Conservation (phyloP, 1,140 invertebrate genomes). For the Augochlora pura region DNA sequence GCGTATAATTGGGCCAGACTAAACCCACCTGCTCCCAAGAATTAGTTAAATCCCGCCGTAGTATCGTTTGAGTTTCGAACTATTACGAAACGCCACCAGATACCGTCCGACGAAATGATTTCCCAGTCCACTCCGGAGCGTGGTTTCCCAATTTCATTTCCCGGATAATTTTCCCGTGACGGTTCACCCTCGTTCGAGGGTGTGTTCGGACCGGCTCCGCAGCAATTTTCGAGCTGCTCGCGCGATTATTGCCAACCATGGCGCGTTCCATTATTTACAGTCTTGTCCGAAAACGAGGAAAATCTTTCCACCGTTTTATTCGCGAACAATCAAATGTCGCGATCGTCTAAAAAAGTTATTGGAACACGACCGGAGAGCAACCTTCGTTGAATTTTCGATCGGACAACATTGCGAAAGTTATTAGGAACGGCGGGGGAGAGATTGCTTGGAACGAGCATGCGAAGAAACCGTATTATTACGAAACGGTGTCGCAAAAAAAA, state of each 20-base stretch:
- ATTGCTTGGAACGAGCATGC: not conserved
- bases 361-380: too few species aligned
- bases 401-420: not conserved
- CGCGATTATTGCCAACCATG: not conserved
- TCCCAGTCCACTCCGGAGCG: slow-evolving; percentile 57
- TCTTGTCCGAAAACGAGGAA: too few species aligned
- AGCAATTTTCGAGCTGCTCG: not conserved
- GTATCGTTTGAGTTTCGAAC: slow-evolving; percentile 45
- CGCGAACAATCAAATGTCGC: too few species aligned
- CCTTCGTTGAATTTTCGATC: not conserved
- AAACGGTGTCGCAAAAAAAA: slow-evolving; percentile 1
- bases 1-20: slow-evolving; percentile 58
- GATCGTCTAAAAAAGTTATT: too few species aligned
- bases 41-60: slow-evolving; percentile 57
- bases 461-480: not conserved
- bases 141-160: slow-evolving; percentile 71
- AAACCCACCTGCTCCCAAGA: slow-evolving; percentile 62
- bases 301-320: too few species aligned
- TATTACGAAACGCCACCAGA: slow-evolving; percentile 61
- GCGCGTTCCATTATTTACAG: too few species aligned
- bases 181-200: slow-evolving; percentile 70
- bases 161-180: slow-evolving; percentile 69
- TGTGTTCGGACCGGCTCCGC: slow-evolving; percentile 40
- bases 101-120: slow-evolving; percentile 61
- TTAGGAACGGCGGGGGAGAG: not conserved